These are phyloP conservation scores for Clarias laeviceps DNA, from an alignment of 2,797 vertebrate species.

Conservation along the genomic window DNA sequence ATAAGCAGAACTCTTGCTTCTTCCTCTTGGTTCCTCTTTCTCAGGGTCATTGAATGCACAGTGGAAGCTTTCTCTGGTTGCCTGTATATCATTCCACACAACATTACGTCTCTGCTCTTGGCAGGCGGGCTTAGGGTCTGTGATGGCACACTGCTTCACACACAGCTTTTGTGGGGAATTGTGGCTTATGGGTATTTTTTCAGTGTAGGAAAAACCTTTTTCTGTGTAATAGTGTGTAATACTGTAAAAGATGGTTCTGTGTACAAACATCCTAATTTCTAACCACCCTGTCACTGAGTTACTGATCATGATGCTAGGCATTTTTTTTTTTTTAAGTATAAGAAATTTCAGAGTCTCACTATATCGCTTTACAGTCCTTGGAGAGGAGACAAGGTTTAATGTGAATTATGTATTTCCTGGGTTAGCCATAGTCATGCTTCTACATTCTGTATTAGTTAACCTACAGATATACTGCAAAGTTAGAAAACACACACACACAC, in stretches of 20 bases:
- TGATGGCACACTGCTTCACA: conserved; percentile 49
- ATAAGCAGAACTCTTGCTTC: conserved; percentile 45
- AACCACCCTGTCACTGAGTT: conserved; percentile 19
- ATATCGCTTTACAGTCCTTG: conserved; percentile 3
- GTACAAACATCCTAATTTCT: conserved; percentile 2
- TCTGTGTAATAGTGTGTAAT: conserved; percentile 5
- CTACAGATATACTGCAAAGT: background rate
- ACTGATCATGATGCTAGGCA: background rate
- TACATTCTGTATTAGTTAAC: background rate
- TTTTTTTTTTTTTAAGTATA: background rate
- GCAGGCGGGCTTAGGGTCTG: conserved; percentile 52
- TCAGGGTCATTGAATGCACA: conserved; percentile 77
- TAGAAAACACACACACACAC: background rate
- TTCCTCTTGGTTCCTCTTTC: conserved; percentile 53
- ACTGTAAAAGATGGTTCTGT: conserved; percentile 3
- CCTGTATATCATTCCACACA: conserved; percentile 67
- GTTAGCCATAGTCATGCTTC: background rate
- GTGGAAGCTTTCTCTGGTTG: conserved; percentile 55
- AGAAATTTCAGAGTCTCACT: conserved; percentile 10
- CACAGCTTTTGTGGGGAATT: conserved; percentile 36
- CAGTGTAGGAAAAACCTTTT: background rate
- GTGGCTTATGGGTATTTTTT: conserved; percentile 13
- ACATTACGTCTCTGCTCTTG: conserved; percentile 65
- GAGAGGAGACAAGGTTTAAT: background rate
- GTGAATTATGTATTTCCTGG: conserved; percentile 12